These are phyloP conservation scores for Petaurus breviceps DNA, from an alignment of 2,113 vertebrate species.

Conservation along the genomic window DNA sequence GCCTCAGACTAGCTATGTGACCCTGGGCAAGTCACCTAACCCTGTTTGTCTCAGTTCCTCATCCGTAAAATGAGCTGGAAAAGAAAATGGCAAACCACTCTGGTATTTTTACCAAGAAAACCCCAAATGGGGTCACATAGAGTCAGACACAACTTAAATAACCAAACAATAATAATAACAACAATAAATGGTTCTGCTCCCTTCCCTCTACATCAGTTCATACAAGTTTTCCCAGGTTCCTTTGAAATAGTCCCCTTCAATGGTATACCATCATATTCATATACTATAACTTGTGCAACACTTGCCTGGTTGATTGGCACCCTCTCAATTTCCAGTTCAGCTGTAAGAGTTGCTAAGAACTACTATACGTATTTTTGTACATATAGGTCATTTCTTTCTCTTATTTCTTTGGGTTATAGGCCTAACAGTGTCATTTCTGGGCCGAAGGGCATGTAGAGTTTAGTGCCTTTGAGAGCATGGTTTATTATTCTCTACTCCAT, in stretches of 20 bases:
- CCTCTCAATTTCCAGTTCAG: background rate
- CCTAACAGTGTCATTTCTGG: background rate
- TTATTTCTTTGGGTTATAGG: background rate
- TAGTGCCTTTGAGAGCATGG: background rate
- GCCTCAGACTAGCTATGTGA: background rate
- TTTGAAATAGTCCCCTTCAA: background rate
- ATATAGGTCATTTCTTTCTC: background rate
- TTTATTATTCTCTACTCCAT: background rate
- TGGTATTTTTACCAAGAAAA: background rate
- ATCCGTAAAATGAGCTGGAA: too few species aligned
- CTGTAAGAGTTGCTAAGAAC: background rate
- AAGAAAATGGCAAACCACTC: too few species aligned
- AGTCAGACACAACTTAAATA: background rate
- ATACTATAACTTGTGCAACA: background rate
- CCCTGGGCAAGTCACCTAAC: background rate
- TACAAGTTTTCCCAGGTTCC: background rate
- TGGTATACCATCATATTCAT: background rate
- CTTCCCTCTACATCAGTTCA: background rate
- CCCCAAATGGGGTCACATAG: background rate
- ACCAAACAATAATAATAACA: background rate
- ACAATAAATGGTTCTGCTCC: background rate
- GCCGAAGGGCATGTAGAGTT: background rate
- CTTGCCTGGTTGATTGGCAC: background rate
- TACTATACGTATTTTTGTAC: background rate
- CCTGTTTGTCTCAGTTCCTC: background rate